Percentiles rank a stretch among this genome's conserved stretches.
Conservation (phyloP, 2,888 invertebrate genomes). For the Lissocephala sabroskyi region DNA sequence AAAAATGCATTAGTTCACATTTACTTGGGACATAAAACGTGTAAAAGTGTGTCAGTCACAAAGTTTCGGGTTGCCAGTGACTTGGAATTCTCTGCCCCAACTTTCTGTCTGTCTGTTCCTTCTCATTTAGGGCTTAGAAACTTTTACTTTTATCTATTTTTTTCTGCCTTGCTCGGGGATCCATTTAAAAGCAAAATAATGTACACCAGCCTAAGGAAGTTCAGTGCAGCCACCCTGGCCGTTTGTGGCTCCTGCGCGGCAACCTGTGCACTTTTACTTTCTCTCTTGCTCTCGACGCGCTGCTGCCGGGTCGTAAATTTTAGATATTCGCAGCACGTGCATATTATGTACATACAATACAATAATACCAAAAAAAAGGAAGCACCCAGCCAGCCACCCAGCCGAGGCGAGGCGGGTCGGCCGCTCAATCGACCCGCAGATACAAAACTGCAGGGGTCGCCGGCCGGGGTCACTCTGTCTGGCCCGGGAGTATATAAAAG, state of each 20-base stretch:
- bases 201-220: constrained; percentile 53
- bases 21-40: constrained; percentile 63
- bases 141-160: constrained; percentile 48
- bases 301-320: constrained; percentile 45
- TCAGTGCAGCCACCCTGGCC: constrained; percentile 18
- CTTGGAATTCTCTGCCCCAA: not conserved
- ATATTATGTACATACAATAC: constrained; percentile 50
- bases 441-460: no score
- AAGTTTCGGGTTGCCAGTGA: not conserved
- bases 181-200: constrained; percentile 60
- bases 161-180: no score
- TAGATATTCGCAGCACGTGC: constrained; percentile 65
- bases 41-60: constrained; percentile 37
- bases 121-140: constrained; percentile 53
- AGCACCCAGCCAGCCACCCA: no score
- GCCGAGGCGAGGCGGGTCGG: no score
- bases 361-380: constrained; percentile 37
- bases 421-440: no score
- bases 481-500: constrained; percentile 53
- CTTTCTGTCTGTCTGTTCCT: not conserved
- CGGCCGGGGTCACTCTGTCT: constrained; percentile 22
- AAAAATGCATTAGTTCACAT: constrained; percentile 68
- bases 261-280: constrained; percentile 56
- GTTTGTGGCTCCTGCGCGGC: not conserved
- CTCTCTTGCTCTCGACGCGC: constrained; percentile 22